Evolutionary conservation across 2,113 vertebrate genomes (phyloP).

Genomic region (Pygoscelis antarcticus): DNA sequence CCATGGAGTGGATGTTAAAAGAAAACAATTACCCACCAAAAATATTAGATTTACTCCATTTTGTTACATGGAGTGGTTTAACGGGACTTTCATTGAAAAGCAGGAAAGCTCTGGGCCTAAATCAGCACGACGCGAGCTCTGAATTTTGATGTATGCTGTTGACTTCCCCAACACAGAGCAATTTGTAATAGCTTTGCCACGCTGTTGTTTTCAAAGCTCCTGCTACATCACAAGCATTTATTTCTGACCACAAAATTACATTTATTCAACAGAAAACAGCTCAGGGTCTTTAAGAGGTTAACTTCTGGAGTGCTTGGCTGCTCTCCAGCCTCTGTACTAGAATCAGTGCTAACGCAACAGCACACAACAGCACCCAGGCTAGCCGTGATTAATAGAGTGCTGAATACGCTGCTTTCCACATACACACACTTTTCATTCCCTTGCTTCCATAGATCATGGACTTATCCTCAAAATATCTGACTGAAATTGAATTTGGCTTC

Average conservation of each 20-base stretch:
- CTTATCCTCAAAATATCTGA: conserved; percentile 86
- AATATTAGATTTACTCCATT: conserved; percentile 57
- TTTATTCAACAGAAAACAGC: conserved; percentile 80
- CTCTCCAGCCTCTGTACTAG: conserved; percentile 72
- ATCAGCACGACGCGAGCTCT: conserved; percentile 31
- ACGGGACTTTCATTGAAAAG: conserved; percentile 60
- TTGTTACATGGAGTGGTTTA: conserved; percentile 44
- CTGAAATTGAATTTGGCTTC: conserved; percentile 90
- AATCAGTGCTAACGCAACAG: conserved; percentile 69
- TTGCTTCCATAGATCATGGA: conserved; percentile 81
- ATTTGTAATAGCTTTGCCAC: conserved; percentile 76
- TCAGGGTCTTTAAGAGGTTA: conserved; percentile 84
- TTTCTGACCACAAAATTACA: conserved; percentile 80
- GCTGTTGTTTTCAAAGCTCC: conserved; percentile 75
- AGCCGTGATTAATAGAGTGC: conserved; percentile 85
- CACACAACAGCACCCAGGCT: conserved; percentile 67
- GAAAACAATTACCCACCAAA: conserved; percentile 59
- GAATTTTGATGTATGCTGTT: conserved; percentile 71
- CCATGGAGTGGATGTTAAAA: neutral
- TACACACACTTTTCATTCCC: conserved; percentile 75
- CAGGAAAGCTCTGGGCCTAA: conserved; percentile 60
- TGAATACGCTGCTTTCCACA: conserved; percentile 79
- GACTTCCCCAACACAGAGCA: conserved; percentile 73
- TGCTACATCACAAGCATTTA: conserved; percentile 77
- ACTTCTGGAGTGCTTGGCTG: conserved; percentile 81